Evolutionary conservation across 1,140 invertebrate species (phyloP).

Genomic region (Drosophila saltans): DNA sequence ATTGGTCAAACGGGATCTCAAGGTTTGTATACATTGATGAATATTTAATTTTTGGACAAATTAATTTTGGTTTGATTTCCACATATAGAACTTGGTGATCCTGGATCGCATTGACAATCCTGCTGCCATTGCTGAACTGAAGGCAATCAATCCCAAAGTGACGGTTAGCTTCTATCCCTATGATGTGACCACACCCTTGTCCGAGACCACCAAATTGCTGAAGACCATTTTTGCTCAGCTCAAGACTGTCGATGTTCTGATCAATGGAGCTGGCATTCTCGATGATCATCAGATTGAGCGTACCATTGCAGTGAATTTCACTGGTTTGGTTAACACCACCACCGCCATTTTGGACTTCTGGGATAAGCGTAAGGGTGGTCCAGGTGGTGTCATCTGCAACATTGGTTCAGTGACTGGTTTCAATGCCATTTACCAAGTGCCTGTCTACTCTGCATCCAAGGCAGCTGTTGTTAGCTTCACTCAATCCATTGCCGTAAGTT

Average conservation of each 20-base stretch:
- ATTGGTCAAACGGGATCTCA: conserved; percentile 58
- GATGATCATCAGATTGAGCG: conserved; percentile 73
- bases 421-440: conserved; percentile 74
- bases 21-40: conserved; percentile 33
- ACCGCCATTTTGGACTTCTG: conserved; percentile 83
- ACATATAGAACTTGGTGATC: conserved; percentile 63
- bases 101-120: conserved; percentile 74
- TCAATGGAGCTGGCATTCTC: conserved; percentile 78
- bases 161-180: conserved; percentile 68
- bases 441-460: conserved; percentile 84
- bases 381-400: conserved; percentile 87
- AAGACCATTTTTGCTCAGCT: conserved; percentile 65
- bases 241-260: conserved; percentile 72
- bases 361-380: conserved; percentile 86
- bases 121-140: conserved; percentile 60
- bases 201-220: conserved; percentile 56
- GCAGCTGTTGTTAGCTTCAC: conserved; percentile 84
- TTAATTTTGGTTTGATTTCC: background rate
- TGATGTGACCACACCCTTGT: conserved; percentile 66
- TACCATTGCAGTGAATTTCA: conserved; percentile 79
- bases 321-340: conserved; percentile 75
- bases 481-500: conserved; percentile 72
- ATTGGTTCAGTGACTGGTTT: conserved; percentile 86
- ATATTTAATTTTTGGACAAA: too few species aligned
- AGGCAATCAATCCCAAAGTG: conserved; percentile 71